A percentile compares a stretch with the other conserved stretches of the same genome.
These are phyloP conservation scores for Hylomyscus alleni DNA, from an alignment of 2,797 vertebrate genomes.

Conservation along the genomic window DNA sequence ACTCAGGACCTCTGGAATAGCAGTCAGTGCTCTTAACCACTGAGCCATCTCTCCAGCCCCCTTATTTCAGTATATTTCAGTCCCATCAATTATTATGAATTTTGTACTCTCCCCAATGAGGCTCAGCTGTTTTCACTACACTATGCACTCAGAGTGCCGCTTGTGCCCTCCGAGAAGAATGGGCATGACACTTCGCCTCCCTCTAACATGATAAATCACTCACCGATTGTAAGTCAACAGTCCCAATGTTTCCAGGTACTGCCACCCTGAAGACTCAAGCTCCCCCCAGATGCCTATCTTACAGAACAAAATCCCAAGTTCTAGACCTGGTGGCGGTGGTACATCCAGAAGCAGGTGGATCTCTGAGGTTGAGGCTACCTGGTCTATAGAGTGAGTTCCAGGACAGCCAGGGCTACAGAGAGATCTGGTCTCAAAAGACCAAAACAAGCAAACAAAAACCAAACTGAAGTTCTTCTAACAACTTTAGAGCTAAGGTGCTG, in stretches of 20 bases:
- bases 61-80: too few species aligned
- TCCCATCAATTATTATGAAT: neutral
- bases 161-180: neutral
- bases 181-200: neutral
- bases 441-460: neutral
- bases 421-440: neutral
- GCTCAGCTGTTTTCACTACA: neutral
- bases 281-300: neutral
- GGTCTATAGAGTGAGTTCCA: neutral
- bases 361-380: neutral
- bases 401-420: neutral
- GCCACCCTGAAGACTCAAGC: neutral
- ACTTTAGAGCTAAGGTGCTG: neutral
- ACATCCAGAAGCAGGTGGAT: neutral
- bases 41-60: neutral
- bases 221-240: neutral
- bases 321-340: neutral
- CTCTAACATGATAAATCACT: neutral
- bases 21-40: neutral
- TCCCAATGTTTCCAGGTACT: neutral
- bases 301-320: neutral
- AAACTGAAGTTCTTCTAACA: neutral
- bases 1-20: neutral
- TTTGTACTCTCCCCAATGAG: neutral
- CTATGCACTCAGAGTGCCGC: neutral